Percentiles rank a stretch among this genome's conserved stretches.
These are phyloP conservation scores for Hypena proboscidalis DNA, from an alignment of 2,888 invertebrate species.

Conservation along the genomic window DNA sequence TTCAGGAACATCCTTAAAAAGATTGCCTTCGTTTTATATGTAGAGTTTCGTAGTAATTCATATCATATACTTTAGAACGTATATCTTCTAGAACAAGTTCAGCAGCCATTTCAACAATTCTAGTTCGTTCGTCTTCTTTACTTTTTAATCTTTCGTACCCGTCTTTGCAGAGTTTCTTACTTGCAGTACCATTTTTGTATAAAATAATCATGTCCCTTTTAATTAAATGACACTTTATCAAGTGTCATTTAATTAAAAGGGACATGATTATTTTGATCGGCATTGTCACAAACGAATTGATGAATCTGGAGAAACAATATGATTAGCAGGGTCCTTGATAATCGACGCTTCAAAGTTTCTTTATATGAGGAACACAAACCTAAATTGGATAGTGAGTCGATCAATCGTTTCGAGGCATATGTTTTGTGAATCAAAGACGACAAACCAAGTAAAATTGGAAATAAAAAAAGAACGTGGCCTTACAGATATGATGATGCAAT, in stretches of 20 bases:
- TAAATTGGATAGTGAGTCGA: too few species aligned
- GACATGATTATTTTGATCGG: slow-evolving; percentile 45
- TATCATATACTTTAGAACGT: slow-evolving; percentile 41
- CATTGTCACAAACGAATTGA: too few species aligned
- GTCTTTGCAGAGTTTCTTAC: slow-evolving; percentile 28
- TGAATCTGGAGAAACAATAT: too few species aligned
- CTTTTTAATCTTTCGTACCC: slow-evolving; percentile 47
- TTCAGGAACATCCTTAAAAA: too few species aligned
- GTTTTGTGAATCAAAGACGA: slow-evolving; percentile 41
- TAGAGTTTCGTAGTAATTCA: slow-evolving; percentile 36
- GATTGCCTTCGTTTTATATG: too few species aligned
- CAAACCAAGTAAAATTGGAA: slow-evolving; percentile 45
- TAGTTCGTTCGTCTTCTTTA: slow-evolving; percentile 42
- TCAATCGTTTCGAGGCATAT: slow-evolving; percentile 39
- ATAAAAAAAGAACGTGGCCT: slow-evolving; percentile 51
- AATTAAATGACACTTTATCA: slow-evolving; percentile 39
- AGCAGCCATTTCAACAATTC: slow-evolving; percentile 51
- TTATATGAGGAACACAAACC: too few species aligned
- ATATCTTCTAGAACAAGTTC: slow-evolving; percentile 50
- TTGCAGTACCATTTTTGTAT: slow-evolving; percentile 42
- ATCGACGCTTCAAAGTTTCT: too few species aligned
- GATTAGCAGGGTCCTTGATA: too few species aligned
- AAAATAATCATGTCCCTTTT: slow-evolving; percentile 42
- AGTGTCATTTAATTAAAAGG: slow-evolving; percentile 37
- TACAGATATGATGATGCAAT: slow-evolving; percentile 36